Evolutionary conservation across 2,113 vertebrate genomes (phyloP).

Genomic region (Herpetotheres cachinnans): DNA sequence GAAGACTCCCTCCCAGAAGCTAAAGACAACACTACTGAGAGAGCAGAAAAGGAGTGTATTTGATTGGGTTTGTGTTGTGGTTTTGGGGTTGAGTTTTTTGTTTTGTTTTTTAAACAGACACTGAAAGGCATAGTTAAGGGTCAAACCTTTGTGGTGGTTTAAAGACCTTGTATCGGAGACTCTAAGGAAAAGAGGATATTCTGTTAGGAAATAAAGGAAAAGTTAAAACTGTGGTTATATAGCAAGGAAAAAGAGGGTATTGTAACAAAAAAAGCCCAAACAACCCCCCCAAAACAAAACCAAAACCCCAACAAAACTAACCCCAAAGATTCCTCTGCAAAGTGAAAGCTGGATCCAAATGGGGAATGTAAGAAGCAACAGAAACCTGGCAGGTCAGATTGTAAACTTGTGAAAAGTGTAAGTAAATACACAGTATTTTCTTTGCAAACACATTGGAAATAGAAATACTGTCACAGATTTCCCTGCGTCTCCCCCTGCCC

Average conservation of each 20-base stretch:
- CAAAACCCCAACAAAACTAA: neutral
- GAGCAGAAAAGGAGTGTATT: neutral
- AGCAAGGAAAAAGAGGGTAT: neutral
- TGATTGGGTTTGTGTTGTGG: neutral
- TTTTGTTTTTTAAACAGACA: neutral
- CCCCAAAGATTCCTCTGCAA: neutral
- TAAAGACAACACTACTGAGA: neutral
- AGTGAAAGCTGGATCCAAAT: neutral
- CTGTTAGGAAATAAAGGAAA: neutral
- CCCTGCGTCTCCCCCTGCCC: neutral
- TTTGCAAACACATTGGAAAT: neutral
- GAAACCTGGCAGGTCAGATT: neutral
- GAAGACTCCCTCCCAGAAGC: neutral
- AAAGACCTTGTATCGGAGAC: neutral
- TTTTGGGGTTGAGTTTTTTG: neutral
- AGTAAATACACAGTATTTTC: neutral
- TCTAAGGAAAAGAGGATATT: neutral
- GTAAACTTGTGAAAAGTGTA: neutral
- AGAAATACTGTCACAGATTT: neutral
- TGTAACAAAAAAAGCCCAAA: neutral
- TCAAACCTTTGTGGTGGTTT: neutral
- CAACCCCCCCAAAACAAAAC: neutral
- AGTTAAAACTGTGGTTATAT: neutral
- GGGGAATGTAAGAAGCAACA: neutral
- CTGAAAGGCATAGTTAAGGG: neutral